Conservation (phyloP, 1,140 invertebrate species). For the Zaprionus taronus region DNA sequence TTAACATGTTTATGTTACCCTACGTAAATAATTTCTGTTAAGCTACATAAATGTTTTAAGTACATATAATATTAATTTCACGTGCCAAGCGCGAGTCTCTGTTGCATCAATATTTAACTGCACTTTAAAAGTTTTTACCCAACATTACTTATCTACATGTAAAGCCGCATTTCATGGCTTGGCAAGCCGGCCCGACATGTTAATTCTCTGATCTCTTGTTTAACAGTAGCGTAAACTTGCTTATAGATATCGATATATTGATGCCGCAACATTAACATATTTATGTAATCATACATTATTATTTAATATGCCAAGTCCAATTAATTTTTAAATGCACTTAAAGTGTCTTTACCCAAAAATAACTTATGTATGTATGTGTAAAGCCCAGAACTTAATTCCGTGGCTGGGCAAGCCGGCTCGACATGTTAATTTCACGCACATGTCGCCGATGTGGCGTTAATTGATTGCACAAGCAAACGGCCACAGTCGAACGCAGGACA, state of each 20-base stretch:
- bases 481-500: background rate
- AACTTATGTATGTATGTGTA: background rate
- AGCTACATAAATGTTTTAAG: too few species aligned
- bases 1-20: too few species aligned
- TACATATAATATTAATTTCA: too few species aligned
- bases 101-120: too few species aligned
- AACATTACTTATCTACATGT: too few species aligned
- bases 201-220: too few species aligned
- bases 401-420: background rate
- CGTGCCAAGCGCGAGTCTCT: too few species aligned
- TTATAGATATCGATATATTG: background rate
- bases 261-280: background rate
- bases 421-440: slow-evolving; percentile 32
- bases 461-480: slow-evolving; percentile 45
- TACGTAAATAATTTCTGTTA: too few species aligned
- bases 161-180: too few species aligned
- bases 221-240: too few species aligned
- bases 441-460: slow-evolving; percentile 28
- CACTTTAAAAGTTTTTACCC: too few species aligned
- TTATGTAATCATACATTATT: background rate
- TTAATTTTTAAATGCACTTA: background rate
- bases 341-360: background rate
- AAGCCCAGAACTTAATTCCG: background rate
- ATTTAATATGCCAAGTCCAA: background rate
- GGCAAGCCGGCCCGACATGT: too few species aligned